Evolutionary conservation across 2,888 invertebrate species (phyloP).

Genomic region (Xestia c-nigrum): DNA sequence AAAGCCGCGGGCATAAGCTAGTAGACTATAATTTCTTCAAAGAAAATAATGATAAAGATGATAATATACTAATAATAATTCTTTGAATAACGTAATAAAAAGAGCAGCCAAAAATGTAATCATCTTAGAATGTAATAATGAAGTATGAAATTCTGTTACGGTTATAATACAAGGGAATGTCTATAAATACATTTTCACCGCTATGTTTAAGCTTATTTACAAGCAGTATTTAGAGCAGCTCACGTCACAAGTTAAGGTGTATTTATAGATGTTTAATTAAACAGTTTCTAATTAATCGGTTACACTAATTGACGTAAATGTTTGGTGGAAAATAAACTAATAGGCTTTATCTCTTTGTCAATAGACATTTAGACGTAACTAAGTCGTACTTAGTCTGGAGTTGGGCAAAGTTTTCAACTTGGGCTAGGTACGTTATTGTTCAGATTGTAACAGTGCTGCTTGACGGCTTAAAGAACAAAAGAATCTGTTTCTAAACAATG

Average conservation of each 20-base stretch:
- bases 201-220: slow-evolving; percentile 21
- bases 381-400: neutral
- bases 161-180: neutral
- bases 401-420: neutral
- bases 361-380: neutral
- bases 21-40: slow-evolving; percentile 6
- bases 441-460: neutral
- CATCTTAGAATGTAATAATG: neutral
- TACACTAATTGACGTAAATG: slow-evolving; percentile 22
- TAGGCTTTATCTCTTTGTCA: neutral
- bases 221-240: slow-evolving; percentile 9
- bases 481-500: neutral
- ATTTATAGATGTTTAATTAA: slow-evolving; percentile 35
- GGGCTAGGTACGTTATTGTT: neutral
- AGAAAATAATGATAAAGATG: neutral
- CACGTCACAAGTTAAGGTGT: neutral
- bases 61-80: neutral
- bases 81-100: slow-evolving; percentile 16
- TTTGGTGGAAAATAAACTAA: slow-evolving; percentile 28
- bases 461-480: neutral
- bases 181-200: slow-evolving; percentile 14
- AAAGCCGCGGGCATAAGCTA: too few species aligned
- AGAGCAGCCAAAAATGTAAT: neutral
- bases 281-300: neutral
- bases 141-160: slow-evolving; percentile 5